Conservation (phyloP, 2,888 invertebrate genomes). For the Campoletis raptor region DNA sequence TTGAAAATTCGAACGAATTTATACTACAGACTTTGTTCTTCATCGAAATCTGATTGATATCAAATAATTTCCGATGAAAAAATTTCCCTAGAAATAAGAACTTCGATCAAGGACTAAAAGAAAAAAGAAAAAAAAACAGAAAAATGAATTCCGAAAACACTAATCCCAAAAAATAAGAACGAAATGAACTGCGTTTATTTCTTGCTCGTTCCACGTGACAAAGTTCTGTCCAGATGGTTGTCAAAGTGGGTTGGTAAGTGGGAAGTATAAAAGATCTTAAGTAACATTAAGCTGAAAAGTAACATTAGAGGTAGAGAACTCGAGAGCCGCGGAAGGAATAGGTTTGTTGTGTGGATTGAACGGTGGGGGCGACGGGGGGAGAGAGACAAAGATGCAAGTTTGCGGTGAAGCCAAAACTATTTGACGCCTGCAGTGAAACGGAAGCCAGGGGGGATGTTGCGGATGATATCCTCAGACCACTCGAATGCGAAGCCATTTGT, state of each 20-base stretch:
- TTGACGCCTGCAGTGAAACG: slow-evolving; percentile 66
- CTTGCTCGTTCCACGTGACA: not conserved
- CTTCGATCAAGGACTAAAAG: too few relatives aligned
- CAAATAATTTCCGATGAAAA: too few relatives aligned
- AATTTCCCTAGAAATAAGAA: too few relatives aligned
- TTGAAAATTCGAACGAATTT: too few relatives aligned
- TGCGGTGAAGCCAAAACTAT: slow-evolving; percentile 53
- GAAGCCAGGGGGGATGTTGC: slow-evolving; percentile 53
- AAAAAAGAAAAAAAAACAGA: too few relatives aligned
- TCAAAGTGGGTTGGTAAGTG: not conserved
- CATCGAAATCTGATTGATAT: too few relatives aligned
- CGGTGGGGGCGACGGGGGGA: too few relatives aligned
- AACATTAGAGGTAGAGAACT: slow-evolving; percentile 27
- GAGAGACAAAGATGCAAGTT: slow-evolving; percentile 22
- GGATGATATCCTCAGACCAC: slow-evolving; percentile 52
- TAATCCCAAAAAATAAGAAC: not conserved
- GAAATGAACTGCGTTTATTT: not conserved
- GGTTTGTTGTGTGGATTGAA: slow-evolving; percentile 24
- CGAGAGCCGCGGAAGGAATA: slow-evolving; percentile 9
- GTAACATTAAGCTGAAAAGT: slow-evolving; percentile 1
- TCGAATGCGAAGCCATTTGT: slow-evolving; percentile 45
- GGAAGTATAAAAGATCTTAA: not conserved
- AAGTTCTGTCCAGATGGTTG: not conserved
- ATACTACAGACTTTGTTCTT: too few relatives aligned
- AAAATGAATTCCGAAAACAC: too few relatives aligned